Percentiles rank a stretch among this genome's conserved stretches.
These are phyloP conservation scores for Metacarcinus magister DNA, from an alignment of 2,888 invertebrate genomes.

Conservation along the genomic window DNA sequence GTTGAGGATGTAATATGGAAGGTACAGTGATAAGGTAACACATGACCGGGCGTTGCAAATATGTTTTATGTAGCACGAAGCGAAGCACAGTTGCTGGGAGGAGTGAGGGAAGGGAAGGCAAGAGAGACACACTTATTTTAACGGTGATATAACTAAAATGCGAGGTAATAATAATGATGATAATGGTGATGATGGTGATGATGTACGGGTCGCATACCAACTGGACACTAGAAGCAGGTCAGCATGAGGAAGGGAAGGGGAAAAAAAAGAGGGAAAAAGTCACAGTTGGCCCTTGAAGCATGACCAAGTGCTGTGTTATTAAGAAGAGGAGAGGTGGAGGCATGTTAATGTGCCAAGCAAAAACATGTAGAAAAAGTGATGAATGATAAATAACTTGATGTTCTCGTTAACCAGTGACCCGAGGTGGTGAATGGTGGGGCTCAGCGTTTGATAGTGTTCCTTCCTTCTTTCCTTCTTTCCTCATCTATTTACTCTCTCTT, in stretches of 20 bases:
- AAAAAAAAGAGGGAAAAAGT: background rate
- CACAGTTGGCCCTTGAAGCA: background rate
- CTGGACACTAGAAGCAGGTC: background rate
- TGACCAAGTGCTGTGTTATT: background rate
- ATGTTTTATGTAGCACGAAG: background rate
- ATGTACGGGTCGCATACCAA: background rate
- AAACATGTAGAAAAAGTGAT: slow-evolving; percentile 1
- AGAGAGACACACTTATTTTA: background rate
- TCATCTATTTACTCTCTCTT: background rate
- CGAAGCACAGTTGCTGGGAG: too few species aligned
- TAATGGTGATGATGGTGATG: background rate
- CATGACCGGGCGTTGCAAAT: background rate
- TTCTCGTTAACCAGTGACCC: slow-evolving; percentile 13
- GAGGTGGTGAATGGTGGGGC: background rate
- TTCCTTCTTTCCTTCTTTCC: background rate
- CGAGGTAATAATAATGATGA: background rate
- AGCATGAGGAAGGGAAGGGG: background rate
- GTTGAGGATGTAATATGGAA: background rate
- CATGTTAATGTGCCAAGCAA: background rate
- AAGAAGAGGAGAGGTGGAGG: background rate
- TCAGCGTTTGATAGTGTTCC: background rate
- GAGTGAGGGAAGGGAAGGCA: too few species aligned
- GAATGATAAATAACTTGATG: slow-evolving; percentile 17
- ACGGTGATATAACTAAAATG: background rate
- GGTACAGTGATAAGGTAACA: background rate